Percentiles rank a stretch among this genome's conserved stretches.
These are phyloP conservation scores for Epistrophella euchroma DNA, from an alignment of 2,888 invertebrate species.

Conservation along the genomic window DNA sequence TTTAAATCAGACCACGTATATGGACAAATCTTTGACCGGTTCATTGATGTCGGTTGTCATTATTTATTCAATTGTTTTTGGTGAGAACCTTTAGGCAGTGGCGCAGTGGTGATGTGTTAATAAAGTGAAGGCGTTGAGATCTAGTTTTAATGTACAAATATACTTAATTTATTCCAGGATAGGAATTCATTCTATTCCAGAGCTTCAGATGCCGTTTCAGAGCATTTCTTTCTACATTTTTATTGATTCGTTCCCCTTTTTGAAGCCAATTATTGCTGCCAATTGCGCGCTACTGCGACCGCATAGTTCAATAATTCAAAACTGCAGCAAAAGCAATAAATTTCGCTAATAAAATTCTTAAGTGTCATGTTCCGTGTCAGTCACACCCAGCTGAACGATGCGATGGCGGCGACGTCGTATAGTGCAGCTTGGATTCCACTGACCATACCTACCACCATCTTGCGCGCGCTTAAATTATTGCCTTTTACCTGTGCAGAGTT, in stretches of 20 bases:
- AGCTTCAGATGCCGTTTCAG: constrained; percentile 7
- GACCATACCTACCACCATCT: constrained; percentile 49
- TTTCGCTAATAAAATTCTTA: constrained; percentile 72
- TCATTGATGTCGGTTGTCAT: constrained; percentile 41
- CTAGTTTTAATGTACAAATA: background rate
- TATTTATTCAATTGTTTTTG: constrained; percentile 45
- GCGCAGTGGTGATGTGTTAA: background rate
- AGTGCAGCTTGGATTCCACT: constrained; percentile 60
- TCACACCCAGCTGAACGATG: constrained; percentile 71
- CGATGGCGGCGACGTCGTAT: background rate
- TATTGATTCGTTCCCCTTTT: constrained; percentile 36
- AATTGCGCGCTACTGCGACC: constrained; percentile 14
- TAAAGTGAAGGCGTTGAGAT: constrained; percentile 27
- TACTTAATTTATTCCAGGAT: constrained; percentile 31
- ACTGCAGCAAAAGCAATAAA: constrained; percentile 50
- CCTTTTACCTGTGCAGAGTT: constrained; percentile 37
- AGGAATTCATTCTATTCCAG: constrained; percentile 20
- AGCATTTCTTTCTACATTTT: background rate
- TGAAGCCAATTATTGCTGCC: constrained; percentile 41
- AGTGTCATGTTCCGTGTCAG: constrained; percentile 75
- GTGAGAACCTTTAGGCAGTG: constrained; percentile 42
- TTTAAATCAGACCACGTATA: constrained; percentile 18
- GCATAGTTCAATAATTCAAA: constrained; percentile 34
- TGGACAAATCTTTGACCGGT: constrained; percentile 55
- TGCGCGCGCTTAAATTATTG: constrained; percentile 48